These are phyloP conservation scores for Geopemphigus sp. DNA, from an alignment of 1,140 invertebrate species.

Conservation along the genomic window DNA sequence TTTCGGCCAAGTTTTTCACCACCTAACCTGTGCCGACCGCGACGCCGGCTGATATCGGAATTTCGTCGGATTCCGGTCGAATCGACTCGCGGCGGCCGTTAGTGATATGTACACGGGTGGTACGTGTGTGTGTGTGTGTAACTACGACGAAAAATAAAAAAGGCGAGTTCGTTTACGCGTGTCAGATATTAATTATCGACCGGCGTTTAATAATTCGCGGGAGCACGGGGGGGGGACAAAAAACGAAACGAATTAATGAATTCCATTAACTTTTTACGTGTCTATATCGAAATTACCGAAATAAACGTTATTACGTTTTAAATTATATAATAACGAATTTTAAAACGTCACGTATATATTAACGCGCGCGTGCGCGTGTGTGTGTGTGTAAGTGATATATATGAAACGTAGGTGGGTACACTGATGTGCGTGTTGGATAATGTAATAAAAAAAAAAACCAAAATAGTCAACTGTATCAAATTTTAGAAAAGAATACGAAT, in stretches of 20 bases:
- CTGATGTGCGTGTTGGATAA: conserved; percentile 27
- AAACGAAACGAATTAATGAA: conserved; percentile 25
- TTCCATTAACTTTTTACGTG: conserved; percentile 35
- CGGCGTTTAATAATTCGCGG: neutral
- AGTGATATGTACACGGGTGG: no score
- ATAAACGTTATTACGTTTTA: conserved; percentile 29
- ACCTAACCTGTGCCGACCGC: no score
- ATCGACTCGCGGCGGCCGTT: no score
- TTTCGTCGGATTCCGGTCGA: no score
- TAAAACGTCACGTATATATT: conserved; percentile 1
- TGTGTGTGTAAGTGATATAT: neutral
- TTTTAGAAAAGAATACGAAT: conserved; percentile 22
- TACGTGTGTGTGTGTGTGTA: no score
- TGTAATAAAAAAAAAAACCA: neutral
- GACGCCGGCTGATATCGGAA: no score
- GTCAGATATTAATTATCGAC: conserved; percentile 28
- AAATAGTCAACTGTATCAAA: conserved; percentile 21
- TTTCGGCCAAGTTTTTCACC: no score
- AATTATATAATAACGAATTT: conserved; percentile 15
- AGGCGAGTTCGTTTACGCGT: no score
- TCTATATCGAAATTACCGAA: conserved; percentile 22
- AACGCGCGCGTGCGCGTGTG: neutral
- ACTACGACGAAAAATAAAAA: no score
- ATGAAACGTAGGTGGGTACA: neutral
- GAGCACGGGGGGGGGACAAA: neutral